These are phyloP conservation scores for Maccullochella peelii DNA, from an alignment of 2,113 vertebrate species.

Conservation along the genomic window DNA sequence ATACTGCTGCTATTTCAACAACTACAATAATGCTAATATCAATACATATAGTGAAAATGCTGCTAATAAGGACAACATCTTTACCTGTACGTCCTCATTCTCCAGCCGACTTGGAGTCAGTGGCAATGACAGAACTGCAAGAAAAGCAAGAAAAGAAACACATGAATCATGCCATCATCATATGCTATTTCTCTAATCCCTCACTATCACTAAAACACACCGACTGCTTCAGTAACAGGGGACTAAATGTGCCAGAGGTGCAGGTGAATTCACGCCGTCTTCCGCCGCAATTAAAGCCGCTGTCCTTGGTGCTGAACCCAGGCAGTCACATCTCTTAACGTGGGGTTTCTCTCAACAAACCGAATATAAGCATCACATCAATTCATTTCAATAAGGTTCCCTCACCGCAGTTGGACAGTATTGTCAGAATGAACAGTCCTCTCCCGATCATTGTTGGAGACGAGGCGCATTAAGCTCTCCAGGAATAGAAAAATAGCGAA, in stretches of 20 bases:
- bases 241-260: conserved; percentile 37
- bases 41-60: background rate
- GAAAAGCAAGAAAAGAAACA: conserved; percentile 10
- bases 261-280: conserved; percentile 36
- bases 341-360: background rate
- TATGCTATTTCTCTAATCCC: background rate
- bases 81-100: conserved; percentile 82
- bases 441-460: conserved; percentile 75
- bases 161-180: background rate
- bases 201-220: conserved; percentile 13
- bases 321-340: conserved; percentile 19
- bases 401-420: conserved; percentile 82
- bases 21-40: background rate
- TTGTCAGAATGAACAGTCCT: conserved; percentile 69
- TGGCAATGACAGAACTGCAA: conserved; percentile 81
- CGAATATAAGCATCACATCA: background rate
- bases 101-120: conserved; percentile 78
- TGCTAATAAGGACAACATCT: background rate
- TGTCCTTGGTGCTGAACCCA: conserved; percentile 83
- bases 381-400: conserved; percentile 3
- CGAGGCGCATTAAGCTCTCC: conserved; percentile 57
- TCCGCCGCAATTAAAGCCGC: conserved; percentile 43
- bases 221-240: background rate
- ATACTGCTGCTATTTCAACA: background rate
- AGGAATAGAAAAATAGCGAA: conserved; percentile 61